Conservation (phyloP, 1,140 invertebrate genomes). For the Cheumatopsyche charites region DNA sequence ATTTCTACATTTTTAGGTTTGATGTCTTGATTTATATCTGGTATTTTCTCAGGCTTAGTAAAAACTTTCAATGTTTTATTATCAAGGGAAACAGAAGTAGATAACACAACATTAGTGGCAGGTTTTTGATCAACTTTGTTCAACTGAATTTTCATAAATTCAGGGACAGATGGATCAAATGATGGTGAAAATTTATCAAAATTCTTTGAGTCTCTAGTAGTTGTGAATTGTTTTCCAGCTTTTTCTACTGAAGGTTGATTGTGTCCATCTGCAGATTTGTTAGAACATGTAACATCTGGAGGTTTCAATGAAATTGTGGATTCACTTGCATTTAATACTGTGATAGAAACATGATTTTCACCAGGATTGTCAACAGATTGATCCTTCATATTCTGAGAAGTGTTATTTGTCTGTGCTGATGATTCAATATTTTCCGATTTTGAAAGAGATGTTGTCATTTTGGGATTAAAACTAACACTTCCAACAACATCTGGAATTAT, state of each 20-base stretch:
- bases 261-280: neutral
- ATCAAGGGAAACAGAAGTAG: slow-evolving; percentile 58
- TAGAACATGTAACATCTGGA: slow-evolving; percentile 48
- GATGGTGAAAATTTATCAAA: slow-evolving; percentile 56
- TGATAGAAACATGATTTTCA: slow-evolving; percentile 37
- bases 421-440: slow-evolving; percentile 12
- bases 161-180: slow-evolving; percentile 61
- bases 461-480: slow-evolving; percentile 45
- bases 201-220: slow-evolving; percentile 53
- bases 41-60: slow-evolving; percentile 33
- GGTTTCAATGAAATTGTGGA: slow-evolving; percentile 35
- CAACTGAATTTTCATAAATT: slow-evolving; percentile 73
- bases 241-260: neutral
- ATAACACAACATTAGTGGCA: slow-evolving; percentile 65
- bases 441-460: slow-evolving; percentile 8
- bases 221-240: neutral
- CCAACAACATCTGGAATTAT: slow-evolving; percentile 41
- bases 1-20: slow-evolving; percentile 29
- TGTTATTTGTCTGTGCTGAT: neutral
- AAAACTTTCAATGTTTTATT: slow-evolving; percentile 39
- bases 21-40: slow-evolving; percentile 3
- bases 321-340: slow-evolving; percentile 28
- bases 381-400: no score
- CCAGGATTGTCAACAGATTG: neutral
- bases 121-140: slow-evolving; percentile 70